A percentile compares a stretch with the other conserved stretches of the same genome.
phyloP scores from a whole-genome alignment of 2,888 invertebrate genomes.

The Zygothrica quintamaculata region DNA sequence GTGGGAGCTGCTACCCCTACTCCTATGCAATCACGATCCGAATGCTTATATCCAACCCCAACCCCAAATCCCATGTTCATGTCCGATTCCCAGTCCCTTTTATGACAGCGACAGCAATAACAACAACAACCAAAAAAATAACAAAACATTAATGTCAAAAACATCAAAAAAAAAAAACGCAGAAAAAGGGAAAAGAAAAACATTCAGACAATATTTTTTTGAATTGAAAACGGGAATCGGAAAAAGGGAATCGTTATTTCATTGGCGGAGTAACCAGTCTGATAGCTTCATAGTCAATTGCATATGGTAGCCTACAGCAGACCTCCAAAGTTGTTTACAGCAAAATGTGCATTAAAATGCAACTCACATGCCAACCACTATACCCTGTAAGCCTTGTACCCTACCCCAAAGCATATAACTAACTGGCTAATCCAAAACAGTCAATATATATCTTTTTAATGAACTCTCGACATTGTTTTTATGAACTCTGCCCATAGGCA shows the following conservation, averaged over 20 bases:
- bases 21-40: neutral
- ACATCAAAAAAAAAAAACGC: conserved; percentile 72
- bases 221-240: conserved; percentile 18
- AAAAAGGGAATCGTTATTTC: too few species aligned
- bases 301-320: too few species aligned
- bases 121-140: conserved; percentile 62
- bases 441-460: conserved; percentile 8
- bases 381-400: conserved; percentile 1
- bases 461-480: conserved; percentile 35
- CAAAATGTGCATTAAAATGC: conserved; percentile 69
- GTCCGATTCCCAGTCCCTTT: conserved; percentile 52
- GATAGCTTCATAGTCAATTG: too few species aligned
- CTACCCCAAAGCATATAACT: conserved; percentile 41
- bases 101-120: conserved; percentile 67
- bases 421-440: conserved; percentile 21
- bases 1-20: conserved; percentile 38
- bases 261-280: too few species aligned
- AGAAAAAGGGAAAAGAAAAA: conserved; percentile 65
- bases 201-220: conserved; percentile 52
- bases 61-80: conserved; percentile 12
- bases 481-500: conserved; percentile 42
- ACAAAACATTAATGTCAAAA: conserved; percentile 80
- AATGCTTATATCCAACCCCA: neutral
- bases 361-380: conserved; percentile 32
- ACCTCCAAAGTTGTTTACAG: conserved; percentile 75